Evolutionary conservation across 2,797 vertebrate genomes (phyloP), one percentile per base, ranked within the genome.

Genomic region (Molossus alvarezi): DNA sequence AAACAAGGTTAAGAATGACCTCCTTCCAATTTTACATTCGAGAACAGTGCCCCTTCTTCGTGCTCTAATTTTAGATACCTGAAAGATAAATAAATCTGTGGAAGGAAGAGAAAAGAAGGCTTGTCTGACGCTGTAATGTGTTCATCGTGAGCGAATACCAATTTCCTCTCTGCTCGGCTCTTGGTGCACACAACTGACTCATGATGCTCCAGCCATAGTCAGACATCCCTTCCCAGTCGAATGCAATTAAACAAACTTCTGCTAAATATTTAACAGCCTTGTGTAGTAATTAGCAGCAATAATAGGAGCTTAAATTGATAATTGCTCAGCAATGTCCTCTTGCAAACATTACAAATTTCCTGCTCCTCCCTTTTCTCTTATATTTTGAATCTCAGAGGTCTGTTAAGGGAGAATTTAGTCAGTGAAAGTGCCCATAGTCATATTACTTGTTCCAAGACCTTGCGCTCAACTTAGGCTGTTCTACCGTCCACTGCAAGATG

Each of bases 211-310:
- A 95, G 95, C 95, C 96, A 33, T 0, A 33, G 79, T 97, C 95
- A 71, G 88, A 93, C 96, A 97, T 88, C 94, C 95, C 96, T 98
- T 98, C 98, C 92, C 97, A 97, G 97, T 98, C 98, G 98, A 98
- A 97, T 2, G 21, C 98, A 98, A 98, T 98, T 98, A 98, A 98
- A 98, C 96, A 98, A 98, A 98, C 97, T 98, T 98, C 98, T 98
- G 94, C 98, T 98, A 98, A 98, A 98, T 98, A 98, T 98, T 98
- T 98, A 98, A 98, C 98, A 98, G 97, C 97, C 97, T 95, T 72
- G 83, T 90, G 96, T 96, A 97, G 97, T 98, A 98, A 98, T 98
- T 97, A 98, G 98, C 79, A 17, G 97, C 97, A 98, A 98, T 98
- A 98, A 98, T 97, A 94, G 97, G 97, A 98, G 94, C 95, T 98